Percentiles rank a stretch among this genome's conserved stretches.
phyloP scores from a whole-genome alignment of 2,797 vertebrate genomes.

The Cichlasoma orientale region DNA sequence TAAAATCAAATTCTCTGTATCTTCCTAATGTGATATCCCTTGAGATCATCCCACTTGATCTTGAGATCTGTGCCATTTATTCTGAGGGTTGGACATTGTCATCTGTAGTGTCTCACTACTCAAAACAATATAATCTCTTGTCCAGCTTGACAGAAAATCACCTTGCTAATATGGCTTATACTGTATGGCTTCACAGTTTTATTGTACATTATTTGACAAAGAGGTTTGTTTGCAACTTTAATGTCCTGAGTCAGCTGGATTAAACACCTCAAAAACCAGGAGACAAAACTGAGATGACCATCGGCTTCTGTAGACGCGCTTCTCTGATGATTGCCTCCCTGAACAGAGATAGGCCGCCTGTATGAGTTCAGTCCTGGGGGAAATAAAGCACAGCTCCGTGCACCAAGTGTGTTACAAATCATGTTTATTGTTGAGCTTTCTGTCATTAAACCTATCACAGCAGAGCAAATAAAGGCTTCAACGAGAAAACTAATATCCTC shows the following conservation, averaged over 20 bases:
- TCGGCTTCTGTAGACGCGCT: conserved; percentile 17
- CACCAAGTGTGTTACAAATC: conserved; percentile 57
- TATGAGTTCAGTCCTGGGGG: conserved; percentile 49
- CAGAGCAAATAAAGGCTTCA: conserved; percentile 59
- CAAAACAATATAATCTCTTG: background rate
- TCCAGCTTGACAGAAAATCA: background rate
- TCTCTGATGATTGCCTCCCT: conserved; percentile 40
- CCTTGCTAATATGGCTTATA: background rate
- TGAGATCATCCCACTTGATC: background rate
- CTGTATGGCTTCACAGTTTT: background rate
- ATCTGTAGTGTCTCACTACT: background rate
- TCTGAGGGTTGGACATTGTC: background rate
- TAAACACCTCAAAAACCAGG: conserved; percentile 16
- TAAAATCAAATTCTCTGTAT: background rate
- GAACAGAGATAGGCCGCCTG: conserved; percentile 16
- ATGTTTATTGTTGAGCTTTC: conserved; percentile 58
- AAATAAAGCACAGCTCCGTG: conserved; percentile 50
- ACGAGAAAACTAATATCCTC: conserved; percentile 51
- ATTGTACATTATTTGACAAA: conserved; percentile 21
- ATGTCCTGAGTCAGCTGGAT: conserved; percentile 12
- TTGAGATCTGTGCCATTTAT: background rate
- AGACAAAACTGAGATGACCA: conserved; percentile 31
- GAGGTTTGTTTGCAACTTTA: conserved; percentile 1
- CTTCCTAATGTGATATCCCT: background rate
- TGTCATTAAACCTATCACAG: conserved; percentile 60